phyloP scores from a whole-genome alignment of 2,888 invertebrate genomes.

The Coenonympha glycerion region DNA sequence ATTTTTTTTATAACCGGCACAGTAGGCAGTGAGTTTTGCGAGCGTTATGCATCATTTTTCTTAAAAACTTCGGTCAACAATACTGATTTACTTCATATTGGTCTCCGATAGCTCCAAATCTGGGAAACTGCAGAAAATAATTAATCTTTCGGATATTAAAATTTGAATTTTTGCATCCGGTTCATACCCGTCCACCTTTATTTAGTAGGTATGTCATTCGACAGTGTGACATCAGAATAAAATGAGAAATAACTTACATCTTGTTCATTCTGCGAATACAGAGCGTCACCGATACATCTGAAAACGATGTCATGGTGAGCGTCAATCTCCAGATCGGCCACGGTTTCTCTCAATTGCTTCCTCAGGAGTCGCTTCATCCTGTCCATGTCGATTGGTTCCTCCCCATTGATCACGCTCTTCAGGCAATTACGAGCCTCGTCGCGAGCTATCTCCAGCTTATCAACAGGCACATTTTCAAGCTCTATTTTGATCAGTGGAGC shows the following conservation, averaged over 20 bases:
- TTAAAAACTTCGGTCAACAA: too few species aligned
- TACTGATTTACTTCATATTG: too few species aligned
- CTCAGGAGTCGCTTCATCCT: slow-evolving; percentile 83
- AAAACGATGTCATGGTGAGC: slow-evolving; percentile 87
- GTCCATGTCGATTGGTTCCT: slow-evolving; percentile 81
- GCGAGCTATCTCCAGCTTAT: slow-evolving; percentile 79
- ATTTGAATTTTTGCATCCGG: too few species aligned
- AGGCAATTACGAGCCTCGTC: slow-evolving; percentile 66
- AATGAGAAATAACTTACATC: slow-evolving; percentile 86
- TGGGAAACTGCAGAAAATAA: too few species aligned
- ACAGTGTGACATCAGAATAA: too few species aligned
- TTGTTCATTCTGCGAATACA: slow-evolving; percentile 84
- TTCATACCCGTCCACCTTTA: too few species aligned
- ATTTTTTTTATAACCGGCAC: too few species aligned
- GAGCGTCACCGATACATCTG: slow-evolving; percentile 86
- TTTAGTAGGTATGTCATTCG: too few species aligned
- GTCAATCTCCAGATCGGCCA: slow-evolving; percentile 82
- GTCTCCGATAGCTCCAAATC: too few species aligned
- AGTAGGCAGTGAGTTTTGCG: too few species aligned
- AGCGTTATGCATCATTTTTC: too few species aligned
- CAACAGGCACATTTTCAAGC: slow-evolving; percentile 84
- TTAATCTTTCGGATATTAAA: too few species aligned
- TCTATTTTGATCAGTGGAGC: slow-evolving; percentile 81
- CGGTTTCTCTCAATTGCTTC: slow-evolving; percentile 80
- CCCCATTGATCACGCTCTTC: slow-evolving; percentile 40